A percentile compares a stretch with the other conserved stretches of the same genome.
These are phyloP conservation scores for Heliconius melpomene DNA, from an alignment of 1,140 invertebrate species.

Conservation along the genomic window DNA sequence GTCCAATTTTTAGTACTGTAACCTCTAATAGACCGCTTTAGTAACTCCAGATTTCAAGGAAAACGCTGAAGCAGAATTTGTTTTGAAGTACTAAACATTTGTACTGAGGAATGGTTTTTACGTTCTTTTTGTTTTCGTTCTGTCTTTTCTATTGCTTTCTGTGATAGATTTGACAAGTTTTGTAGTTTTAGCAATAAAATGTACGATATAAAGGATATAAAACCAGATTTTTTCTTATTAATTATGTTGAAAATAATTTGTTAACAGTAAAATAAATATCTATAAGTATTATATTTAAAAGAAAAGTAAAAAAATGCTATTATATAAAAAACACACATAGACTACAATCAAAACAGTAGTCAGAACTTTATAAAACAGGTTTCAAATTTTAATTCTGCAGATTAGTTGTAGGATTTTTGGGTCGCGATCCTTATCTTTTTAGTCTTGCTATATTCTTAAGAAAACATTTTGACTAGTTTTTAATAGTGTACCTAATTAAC, in stretches of 20 bases:
- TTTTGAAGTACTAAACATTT: conserved; percentile 16
- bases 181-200: conserved; percentile 1
- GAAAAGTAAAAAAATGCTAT: neutral
- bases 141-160: conserved; percentile 8
- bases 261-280: neutral
- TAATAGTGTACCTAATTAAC: neutral
- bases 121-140: conserved; percentile 1
- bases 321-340: neutral
- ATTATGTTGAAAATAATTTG: neutral
- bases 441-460: neutral
- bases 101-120: neutral
- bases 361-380: neutral
- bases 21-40: conserved; percentile 19
- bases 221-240: neutral
- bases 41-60: conserved; percentile 6
- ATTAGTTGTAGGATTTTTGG: neutral
- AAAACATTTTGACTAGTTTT: neutral
- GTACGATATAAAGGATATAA: neutral
- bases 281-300: neutral
- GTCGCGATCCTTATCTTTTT: neutral
- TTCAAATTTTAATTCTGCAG: neutral
- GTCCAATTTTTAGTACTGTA: conserved; percentile 22
- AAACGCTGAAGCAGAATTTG: conserved; percentile 8
- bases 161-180: neutral
- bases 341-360: conserved; percentile 1